Base-by-base conservation (phyloP, 2,797 vertebrate genomes). In the Poecilia gillii region DNA sequence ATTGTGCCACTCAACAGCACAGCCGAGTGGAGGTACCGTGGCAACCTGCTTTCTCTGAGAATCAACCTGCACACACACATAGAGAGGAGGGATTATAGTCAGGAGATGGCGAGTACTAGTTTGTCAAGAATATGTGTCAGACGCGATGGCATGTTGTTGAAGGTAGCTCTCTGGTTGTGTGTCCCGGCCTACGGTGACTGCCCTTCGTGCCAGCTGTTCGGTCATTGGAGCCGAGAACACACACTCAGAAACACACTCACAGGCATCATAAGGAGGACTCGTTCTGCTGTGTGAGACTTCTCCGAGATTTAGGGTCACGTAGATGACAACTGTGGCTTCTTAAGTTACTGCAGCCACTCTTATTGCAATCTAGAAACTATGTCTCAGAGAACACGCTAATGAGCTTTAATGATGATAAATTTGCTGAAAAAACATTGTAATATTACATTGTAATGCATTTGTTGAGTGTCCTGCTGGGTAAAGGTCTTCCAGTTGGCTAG, bases 11-110 rank as follows among this genome's bases (percentile, higher is more conserved):
- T 97, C 90, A 98, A 95, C 76, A 99, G 91, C 86, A 97, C 97
- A 72, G 97, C 96, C 0, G 97, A 97, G 91, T 98, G 98, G 89
- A 99, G 97, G 86, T 98, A 98, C 25, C 97, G 95, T 1, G 97
- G 96, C 91, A 97, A 94, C 39, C 96, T 95, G 78, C 97, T 99
- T 92, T 99, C 97, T 88, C 93, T 96, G 87, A 99, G 92, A 96
- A 98, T 93, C 97, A 97, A 43, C 97, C 97, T 89, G 95, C 95
- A 0, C 41, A 18, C 96, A 93, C 3, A 64, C 84, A 94, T 94
- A 96, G 47, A 66, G 45, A 74, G 36, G 4, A 5, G 3, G 6
- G 20, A 70, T 70, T n/a, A 43, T 43, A 71, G 11, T 43, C 23
- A 14, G 41, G 25, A 20, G 62, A 23, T 20, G 62, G 41, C 1